Percentiles rank a stretch among this genome's conserved stretches.
phyloP scores from a whole-genome alignment of 1,140 invertebrate genomes.

The Luehdorfia chinensis region DNA sequence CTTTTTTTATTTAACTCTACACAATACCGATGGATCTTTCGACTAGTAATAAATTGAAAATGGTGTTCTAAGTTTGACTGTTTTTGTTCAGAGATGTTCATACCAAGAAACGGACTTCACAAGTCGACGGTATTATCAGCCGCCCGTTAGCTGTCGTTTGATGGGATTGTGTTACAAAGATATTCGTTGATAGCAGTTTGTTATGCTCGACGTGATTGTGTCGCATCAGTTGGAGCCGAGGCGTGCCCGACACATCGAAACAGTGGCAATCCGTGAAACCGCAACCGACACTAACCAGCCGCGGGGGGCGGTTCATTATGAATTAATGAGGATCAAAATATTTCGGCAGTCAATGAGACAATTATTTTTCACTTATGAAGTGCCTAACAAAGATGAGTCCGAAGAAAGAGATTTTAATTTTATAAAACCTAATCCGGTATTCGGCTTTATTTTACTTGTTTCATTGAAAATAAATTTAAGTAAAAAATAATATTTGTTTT shows the following conservation, averaged over 20 bases:
- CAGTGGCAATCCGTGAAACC: conserved; percentile 32
- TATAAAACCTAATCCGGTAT: no score
- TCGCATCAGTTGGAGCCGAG: no score
- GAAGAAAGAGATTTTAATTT: no score
- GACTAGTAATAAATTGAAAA: conserved; percentile 70
- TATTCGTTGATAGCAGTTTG: conserved; percentile 46
- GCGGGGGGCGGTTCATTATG: conserved; percentile 54
- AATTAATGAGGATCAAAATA: conserved; percentile 58
- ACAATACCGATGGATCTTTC: conserved; percentile 68
- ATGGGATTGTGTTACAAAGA: conserved; percentile 47
- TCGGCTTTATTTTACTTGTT: no score
- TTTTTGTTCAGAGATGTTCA: conserved; percentile 49
- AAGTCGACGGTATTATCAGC: conserved; percentile 57
- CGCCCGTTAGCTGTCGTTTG: conserved; percentile 40
- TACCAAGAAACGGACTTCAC: conserved; percentile 72
- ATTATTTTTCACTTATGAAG: conserved; percentile 33
- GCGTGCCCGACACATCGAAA: no score
- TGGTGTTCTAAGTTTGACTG: conserved; percentile 48
- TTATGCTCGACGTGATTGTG: conserved; percentile 53
- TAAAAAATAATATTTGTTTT: no score
- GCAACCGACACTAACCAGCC: conserved; percentile 26
- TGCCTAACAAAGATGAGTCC: no score
- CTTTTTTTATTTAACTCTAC: conserved; percentile 60
- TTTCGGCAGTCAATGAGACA: conserved; percentile 37
- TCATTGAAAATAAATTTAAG: no score